Base-by-base conservation (phyloP, 2,888 invertebrate genomes). In the Pachymerium ferrugineum region DNA sequence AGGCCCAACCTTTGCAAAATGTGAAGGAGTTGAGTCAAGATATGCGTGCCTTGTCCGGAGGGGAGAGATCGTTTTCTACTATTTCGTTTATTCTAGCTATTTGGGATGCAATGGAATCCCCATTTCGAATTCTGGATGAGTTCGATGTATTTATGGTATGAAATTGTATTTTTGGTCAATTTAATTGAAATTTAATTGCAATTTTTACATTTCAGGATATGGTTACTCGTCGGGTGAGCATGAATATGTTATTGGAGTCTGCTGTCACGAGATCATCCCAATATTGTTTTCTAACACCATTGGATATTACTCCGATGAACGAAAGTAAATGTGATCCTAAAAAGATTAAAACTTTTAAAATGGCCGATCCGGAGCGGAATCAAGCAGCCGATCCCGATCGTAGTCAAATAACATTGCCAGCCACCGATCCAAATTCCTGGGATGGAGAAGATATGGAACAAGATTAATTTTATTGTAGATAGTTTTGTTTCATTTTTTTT, bases 111-210 rank as follows among this genome's bases (percentile, higher is more conserved):
- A 91, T 94, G 80, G 90, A 92, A 80, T 88, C 93, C 79, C 97
- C 98, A 0, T 97, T 98, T 84, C 91, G 91, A 86, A 89, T 95
- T 82, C 85, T 97, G 78, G 97, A 97, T 83, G 97, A 98, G 86
- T 97, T 96, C 81, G 97, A 97, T 81, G 95, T 97, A 0, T 97
- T 93, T 81, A 96, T 97, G 91, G 95, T 92, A 81, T 82, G 81
- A 79, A 14, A 29, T 70, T 69, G 22, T 16, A 31, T 69, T 16
- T 62, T 70, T 74, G 72, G 19, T 73, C n/a, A 25, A 69, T 33
- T 33, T 25, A 8, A 28, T 68, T 5, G 14, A 29, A 35, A 35
- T 35, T 35, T 35, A n/a, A n/a, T n/a, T n/a, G n/a, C n/a, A n/a
- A n/a, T n/a, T n/a, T n/a, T n/a, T n/a, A n/a, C n/a, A n/a, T n/a